Base-by-base conservation (phyloP, 2,888 invertebrate species). In the Altica lythri region DNA sequence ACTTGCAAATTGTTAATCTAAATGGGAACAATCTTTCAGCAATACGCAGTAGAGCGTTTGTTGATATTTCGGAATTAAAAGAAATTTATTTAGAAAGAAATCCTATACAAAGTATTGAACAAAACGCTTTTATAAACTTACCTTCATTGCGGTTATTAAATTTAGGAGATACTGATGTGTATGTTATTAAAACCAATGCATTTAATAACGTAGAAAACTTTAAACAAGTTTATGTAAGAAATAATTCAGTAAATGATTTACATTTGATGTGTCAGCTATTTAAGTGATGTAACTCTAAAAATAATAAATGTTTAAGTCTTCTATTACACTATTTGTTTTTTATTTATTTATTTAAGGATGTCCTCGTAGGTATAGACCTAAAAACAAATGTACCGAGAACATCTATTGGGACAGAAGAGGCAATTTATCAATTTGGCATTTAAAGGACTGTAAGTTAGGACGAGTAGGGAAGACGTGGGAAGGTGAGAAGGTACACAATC, bases 71-170 rank as follows among this genome's bases (percentile, higher is more conserved):
- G 9, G 38, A 43, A 13, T 46, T 59, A 2, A 35, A 18, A 14
- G 46, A 53, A 14, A n/a, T 59, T 2, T 48, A 44, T 27, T 38
- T 59, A 14, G 44, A 52, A 8, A 22, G 27, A 4, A 59, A 59
- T 48, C 50, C 30, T 2, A 35, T 59, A 13, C 10, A 25, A 40
- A 10, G 14, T 12, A 54, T 59, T 4, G 54, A 59, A 27, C 8
- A 40, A 6, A 40, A 54, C 13, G 37, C 59, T 8, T 59, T 59
- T 29, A 19, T 13, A 9, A 40, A 47, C 10, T 43, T 56, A 27
- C 50, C 50, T 1, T 25, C 17, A 6, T 19, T 59, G 9, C 10
- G 18, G 10, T 30, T 13, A 1, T 6, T 59, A 18, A 37, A 49
- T 44, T 49, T 59, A 6, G 40, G 38, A 1, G 9, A 35, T 17